Conservation (phyloP, 2,797 vertebrate species). For the Pipistrellus nathusii region DNA sequence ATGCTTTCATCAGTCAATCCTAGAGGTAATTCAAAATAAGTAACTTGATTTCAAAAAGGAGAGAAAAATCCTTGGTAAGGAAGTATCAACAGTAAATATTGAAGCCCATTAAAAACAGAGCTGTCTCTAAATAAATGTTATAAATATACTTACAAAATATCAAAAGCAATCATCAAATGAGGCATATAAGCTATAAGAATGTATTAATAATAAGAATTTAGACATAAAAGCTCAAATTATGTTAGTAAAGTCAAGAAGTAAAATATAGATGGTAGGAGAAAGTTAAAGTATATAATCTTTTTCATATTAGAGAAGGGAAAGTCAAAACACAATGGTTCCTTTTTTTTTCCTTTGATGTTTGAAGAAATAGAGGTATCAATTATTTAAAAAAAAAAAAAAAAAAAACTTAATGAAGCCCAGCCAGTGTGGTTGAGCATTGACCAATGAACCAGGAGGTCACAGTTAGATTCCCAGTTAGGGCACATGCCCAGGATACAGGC, state of each 20-base stretch:
- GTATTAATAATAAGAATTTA: not conserved
- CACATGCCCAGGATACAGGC: too few relatives aligned
- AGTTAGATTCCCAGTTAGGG: too few relatives aligned
- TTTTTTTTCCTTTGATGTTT: not conserved
- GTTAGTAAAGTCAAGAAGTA: not conserved
- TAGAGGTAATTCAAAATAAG: slow-evolving; percentile 19
- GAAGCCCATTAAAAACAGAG: not conserved
- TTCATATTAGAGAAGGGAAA: not conserved
- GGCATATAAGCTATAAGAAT: not conserved
- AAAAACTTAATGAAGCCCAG: too few relatives aligned
- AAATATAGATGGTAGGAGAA: not conserved
- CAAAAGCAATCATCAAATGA: not conserved
- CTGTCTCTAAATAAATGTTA: not conserved
- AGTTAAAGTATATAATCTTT: not conserved
- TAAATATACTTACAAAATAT: not conserved
- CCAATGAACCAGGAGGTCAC: too few relatives aligned
- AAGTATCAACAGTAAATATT: not conserved
- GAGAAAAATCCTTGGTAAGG: not conserved
- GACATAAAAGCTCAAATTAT: not conserved
- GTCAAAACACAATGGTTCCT: not conserved
- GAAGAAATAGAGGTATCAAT: not conserved
- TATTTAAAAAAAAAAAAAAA: not conserved
- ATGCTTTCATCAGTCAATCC: not conserved
- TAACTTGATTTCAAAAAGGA: not conserved
- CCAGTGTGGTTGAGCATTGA: too few relatives aligned